Base-by-base conservation (phyloP, 2,113 vertebrate species). In the Bucco capensis region DNA sequence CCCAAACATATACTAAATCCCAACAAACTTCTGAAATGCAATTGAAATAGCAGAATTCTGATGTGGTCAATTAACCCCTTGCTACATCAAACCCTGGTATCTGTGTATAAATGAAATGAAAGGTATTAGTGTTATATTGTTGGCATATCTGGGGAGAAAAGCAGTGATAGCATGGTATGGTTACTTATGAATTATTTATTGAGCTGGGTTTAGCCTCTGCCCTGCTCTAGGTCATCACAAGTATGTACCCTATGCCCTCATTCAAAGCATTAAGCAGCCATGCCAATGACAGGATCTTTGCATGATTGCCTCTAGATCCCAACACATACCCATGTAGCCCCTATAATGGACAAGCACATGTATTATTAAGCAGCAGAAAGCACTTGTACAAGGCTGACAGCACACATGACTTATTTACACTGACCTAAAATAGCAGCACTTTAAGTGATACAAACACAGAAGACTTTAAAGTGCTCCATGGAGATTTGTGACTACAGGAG, bases 351-450 rank as follows among this genome's bases (percentile, higher is more conserved):
- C 96, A 94, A 93, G 88, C 61, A 57, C 92, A 98, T 98, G 93
- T 97, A 98, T 98, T 98, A 98, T 98, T 98, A 96, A 98, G 88
- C 85, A 97, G 92, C 88, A 91, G 95, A 97, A 97, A 97, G 96
- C 93, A 96, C 95, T 97, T 95, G 96, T 95, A 95, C 95, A 96
- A 93, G 97, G 96, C 97, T 97, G 91, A 92, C 93, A 61, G 95
- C 94, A 90, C 91, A 94, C 95, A 97, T 97, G 95, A 96, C 96
- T 97, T 97, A 97, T 97, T 97, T 97, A 96, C 96, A 90, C 91
- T 96, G 95, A 96, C 96, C 95, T 96, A 96, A 97, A 97, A 97
- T 97, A 97, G 97, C 96, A 96, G 96, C 96, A 96, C 96, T 97
- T 97, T 96, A 96, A 95, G 86, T 95, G 94, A 96, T 96, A 96